A percentile compares a stretch with the other conserved stretches of the same genome.
Conservation (phyloP, 2,113 vertebrate species). For the Tragelaphus strepsiceros region DNA sequence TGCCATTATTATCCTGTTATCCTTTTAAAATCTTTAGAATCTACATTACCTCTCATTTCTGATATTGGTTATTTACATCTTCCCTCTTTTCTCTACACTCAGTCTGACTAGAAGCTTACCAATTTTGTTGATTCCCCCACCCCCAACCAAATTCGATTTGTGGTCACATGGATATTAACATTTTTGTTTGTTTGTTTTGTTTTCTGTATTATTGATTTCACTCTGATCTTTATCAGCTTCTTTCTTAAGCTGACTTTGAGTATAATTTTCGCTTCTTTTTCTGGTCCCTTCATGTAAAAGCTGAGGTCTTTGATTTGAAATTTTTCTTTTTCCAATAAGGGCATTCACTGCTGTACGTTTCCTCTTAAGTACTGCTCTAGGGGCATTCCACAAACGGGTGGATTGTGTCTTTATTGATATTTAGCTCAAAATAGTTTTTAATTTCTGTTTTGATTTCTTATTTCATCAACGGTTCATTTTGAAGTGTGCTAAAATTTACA, state of each 20-base stretch:
- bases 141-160: neutral
- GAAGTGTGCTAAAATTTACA: neutral
- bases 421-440: conserved; percentile 6
- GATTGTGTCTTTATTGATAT: neutral
- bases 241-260: neutral
- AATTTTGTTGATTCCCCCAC: neutral
- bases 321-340: neutral
- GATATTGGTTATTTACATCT: neutral
- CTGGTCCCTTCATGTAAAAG: neutral
- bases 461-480: neutral
- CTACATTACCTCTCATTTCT: neutral
- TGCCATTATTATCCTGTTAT: neutral
- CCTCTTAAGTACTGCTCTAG: neutral
- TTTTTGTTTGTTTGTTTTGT: neutral
- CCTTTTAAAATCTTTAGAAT: neutral
- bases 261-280: neutral
- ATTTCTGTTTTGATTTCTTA: neutral
- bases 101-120: neutral
- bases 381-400: neutral
- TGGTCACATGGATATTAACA: neutral
- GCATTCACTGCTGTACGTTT: neutral
- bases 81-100: neutral
- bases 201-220: neutral
- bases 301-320: neutral
- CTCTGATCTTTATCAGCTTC: neutral